Conservation (phyloP, 2,888 invertebrate genomes). For the Stegana nigrithorax region DNA sequence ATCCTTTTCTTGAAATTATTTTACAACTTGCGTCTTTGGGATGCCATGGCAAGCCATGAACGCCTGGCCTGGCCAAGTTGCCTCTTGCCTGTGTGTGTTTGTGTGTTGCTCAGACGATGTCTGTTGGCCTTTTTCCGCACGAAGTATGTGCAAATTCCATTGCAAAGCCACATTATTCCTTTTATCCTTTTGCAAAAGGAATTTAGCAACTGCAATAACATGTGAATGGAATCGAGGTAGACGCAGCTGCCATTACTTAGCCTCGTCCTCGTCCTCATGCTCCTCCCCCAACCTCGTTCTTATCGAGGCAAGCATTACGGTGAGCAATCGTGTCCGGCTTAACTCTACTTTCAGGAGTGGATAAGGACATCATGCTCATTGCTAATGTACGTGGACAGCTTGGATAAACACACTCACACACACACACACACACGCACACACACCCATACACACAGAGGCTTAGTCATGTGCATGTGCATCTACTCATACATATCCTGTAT, state of each 20-base stretch:
- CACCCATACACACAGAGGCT: neutral
- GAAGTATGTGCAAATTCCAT: constrained; percentile 62
- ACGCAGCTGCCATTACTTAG: constrained; percentile 23
- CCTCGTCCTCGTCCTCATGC: constrained; percentile 20
- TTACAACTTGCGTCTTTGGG: constrained; percentile 58
- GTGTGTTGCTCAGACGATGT: neutral
- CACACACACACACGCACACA: neutral
- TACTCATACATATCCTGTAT: neutral
- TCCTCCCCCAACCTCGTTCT: no score
- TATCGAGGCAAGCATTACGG: no score
- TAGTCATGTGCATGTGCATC: neutral
- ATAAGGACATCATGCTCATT: constrained; percentile 18
- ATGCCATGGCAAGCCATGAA: constrained; percentile 38
- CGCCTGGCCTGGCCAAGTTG: neutral
- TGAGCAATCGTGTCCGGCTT: constrained; percentile 18
- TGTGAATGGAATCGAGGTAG: constrained; percentile 37
- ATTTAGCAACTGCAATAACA: constrained; percentile 59
- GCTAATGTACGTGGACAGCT: constrained; percentile 17
- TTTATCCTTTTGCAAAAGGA: constrained; percentile 56
- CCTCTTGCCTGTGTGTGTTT: constrained; percentile 12
- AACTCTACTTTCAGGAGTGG: constrained; percentile 24
- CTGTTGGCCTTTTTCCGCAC: constrained; percentile 31
- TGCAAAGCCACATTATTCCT: constrained; percentile 62
- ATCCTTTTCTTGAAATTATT: constrained; percentile 57
- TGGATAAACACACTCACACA: constrained; percentile 9